A percentile compares a stretch with the other conserved stretches of the same genome.
These are phyloP conservation scores for Remorina albescens DNA, from an alignment of 2,797 vertebrate genomes.

Conservation along the genomic window DNA sequence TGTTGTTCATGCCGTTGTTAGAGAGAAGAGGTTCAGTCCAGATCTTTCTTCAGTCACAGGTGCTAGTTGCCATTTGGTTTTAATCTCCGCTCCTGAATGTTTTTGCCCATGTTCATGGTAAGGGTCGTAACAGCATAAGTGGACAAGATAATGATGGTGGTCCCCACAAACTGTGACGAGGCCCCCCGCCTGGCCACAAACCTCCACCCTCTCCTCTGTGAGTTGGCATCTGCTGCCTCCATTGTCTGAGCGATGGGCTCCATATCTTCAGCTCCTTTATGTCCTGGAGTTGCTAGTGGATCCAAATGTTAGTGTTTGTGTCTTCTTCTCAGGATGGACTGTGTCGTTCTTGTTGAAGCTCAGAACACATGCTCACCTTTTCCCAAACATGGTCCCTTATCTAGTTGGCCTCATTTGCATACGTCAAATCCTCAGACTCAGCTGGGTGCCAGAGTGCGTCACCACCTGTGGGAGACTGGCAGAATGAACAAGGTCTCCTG, in stretches of 20 bases:
- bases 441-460: conserved; percentile 60
- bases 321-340: background rate
- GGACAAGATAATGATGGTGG: conserved; percentile 72
- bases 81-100: conserved; percentile 56
- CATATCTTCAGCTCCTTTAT: conserved; percentile 43
- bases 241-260: conserved; percentile 51
- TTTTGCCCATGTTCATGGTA: conserved; percentile 71
- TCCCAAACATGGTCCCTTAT: conserved; percentile 47
- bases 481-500: conserved; percentile 30
- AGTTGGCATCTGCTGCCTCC: conserved; percentile 28
- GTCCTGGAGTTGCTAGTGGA: conserved; percentile 1
- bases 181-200: conserved; percentile 46
- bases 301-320: conserved; percentile 12
- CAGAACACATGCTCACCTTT: conserved; percentile 24
- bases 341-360: conserved; percentile 19
- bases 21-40: conserved; percentile 10
- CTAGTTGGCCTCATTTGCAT: conserved; percentile 34
- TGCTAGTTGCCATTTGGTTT: conserved; percentile 49
- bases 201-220: conserved; percentile 46
- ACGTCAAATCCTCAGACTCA: conserved; percentile 70
- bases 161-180: conserved; percentile 73
- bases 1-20: background rate
- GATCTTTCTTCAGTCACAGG: background rate
- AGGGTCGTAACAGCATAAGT: conserved; percentile 64
- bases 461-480: conserved; percentile 49